These are phyloP conservation scores for Sinonovacula constricta DNA, from an alignment of 1,140 invertebrate species.

Conservation along the genomic window DNA sequence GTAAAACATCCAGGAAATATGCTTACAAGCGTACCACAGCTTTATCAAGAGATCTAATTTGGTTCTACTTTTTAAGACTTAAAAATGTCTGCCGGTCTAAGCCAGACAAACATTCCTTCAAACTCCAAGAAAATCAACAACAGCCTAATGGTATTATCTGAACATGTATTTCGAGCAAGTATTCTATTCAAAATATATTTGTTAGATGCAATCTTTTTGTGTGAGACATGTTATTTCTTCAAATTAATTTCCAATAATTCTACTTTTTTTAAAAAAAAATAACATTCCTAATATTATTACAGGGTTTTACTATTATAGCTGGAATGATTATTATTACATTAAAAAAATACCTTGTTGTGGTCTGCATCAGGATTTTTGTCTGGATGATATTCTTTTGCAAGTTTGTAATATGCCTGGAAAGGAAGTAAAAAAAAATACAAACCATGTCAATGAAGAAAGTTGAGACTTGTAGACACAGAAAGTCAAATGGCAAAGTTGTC, in stretches of 20 bases:
- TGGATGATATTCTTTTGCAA: slow-evolving; percentile 98
- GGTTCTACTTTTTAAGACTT: too few species aligned
- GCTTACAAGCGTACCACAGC: too few species aligned
- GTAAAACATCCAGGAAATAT: too few species aligned
- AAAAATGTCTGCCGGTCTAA: too few species aligned
- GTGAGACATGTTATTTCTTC: neutral
- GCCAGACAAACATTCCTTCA: too few species aligned
- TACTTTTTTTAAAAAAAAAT: neutral
- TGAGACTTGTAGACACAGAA: neutral
- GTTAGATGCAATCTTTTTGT: neutral
- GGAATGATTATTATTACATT: neutral
- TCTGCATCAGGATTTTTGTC: slow-evolving; percentile 99
- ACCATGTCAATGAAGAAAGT: too few species aligned
- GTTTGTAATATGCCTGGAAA: slow-evolving; percentile 80
- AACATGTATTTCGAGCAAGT: too few species aligned
- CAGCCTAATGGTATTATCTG: too few species aligned
- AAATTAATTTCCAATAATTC: neutral
- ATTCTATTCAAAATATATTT: too few species aligned
- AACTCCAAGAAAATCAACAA: too few species aligned
- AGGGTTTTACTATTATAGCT: slow-evolving; percentile 54
- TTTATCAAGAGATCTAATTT: too few species aligned
- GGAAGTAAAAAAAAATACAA: slow-evolving; percentile 46
- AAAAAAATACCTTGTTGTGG: slow-evolving; percentile 74
- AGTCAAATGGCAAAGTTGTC: neutral
- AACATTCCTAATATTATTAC: neutral